Evolutionary conservation across 2,797 vertebrate species (phyloP).

Genomic region (Lagorchestes hirsutus): DNA sequence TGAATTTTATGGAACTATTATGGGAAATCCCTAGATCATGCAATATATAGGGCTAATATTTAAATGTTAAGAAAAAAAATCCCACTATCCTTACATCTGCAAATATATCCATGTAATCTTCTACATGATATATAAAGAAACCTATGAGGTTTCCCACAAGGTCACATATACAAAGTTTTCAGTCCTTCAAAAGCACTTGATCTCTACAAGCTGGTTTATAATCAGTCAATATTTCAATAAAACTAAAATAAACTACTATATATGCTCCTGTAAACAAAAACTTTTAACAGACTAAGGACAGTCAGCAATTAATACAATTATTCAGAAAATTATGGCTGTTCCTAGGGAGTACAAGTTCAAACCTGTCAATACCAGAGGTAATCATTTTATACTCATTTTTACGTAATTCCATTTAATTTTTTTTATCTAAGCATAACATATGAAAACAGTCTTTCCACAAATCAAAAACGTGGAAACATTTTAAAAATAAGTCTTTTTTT

Average conservation of each 20-base stretch:
- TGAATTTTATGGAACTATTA: constrained; percentile 73
- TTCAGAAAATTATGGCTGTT: constrained; percentile 80
- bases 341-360: constrained; percentile 85
- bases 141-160: constrained; percentile 39
- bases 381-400: constrained; percentile 82
- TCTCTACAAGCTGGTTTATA: constrained; percentile 74
- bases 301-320: constrained; percentile 73
- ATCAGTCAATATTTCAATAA: constrained; percentile 66
- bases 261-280: constrained; percentile 74
- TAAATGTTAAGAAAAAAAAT: constrained; percentile 60
- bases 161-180: constrained; percentile 62
- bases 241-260: constrained; percentile 80
- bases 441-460: constrained; percentile 88
- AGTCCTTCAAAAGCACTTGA: constrained; percentile 74
- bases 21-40: constrained; percentile 78
- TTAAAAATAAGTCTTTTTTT: constrained; percentile 82
- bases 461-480: constrained; percentile 86
- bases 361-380: constrained; percentile 79
- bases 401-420: constrained; percentile 82
- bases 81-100: constrained; percentile 71
- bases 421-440: constrained; percentile 84
- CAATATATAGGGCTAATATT: constrained; percentile 76
- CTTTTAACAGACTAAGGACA: constrained; percentile 73
- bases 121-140: constrained; percentile 76
- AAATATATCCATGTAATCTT: constrained; percentile 73